Evolutionary conservation across 2,888 invertebrate species (phyloP), one percentile per base, ranked within the genome.

Genomic region (Drosophila subsilvestris): DNA sequence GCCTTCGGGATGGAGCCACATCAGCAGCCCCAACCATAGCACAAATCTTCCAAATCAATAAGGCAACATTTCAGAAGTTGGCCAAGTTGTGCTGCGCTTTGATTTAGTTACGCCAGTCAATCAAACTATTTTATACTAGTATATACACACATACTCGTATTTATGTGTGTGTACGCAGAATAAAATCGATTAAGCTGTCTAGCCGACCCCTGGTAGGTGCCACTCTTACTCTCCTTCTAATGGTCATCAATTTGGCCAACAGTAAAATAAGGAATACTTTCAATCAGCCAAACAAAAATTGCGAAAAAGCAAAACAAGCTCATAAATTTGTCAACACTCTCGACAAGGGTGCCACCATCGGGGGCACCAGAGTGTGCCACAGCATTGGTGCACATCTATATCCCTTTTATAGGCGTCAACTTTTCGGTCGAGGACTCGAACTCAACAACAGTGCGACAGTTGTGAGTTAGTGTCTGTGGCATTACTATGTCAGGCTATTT

Each of bases 271-370:
- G 51, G 62, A 68, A 51, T 65, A 75, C 79, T 81, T 85, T 87
- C 82, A 87, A 81, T 82, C 82, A 87, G 53, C 45, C 66, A 42
- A 63, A 73, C 63, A 81, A 43, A 79, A 76, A 86, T 59, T 74
- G 68, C 62, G 76, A 61, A 63, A 58, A 63, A 57, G 79, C 79
- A 82, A 87, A 82, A 82, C 82, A 85, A 85, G 74, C 73, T 88
- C 63, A 85, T 82, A 82, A 82, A 82, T 87, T 85, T 82, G 86
- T 85, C 88, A 82, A 85, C 82, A 74, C 85, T 82, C 78, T 73
- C 57, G 76, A 74, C 84, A 60, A 74, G 72, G 61, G 70, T 74
- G 42, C 29, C 25, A n/a, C 18, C n/a, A n/a, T 44, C n/a, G 37
- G 67, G 10, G 45, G 18, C 7, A 1, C 5, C 25, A 25, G 5